Evolutionary conservation across 2,797 vertebrate species (phyloP).

Genomic region (Masticophis lateralis): DNA sequence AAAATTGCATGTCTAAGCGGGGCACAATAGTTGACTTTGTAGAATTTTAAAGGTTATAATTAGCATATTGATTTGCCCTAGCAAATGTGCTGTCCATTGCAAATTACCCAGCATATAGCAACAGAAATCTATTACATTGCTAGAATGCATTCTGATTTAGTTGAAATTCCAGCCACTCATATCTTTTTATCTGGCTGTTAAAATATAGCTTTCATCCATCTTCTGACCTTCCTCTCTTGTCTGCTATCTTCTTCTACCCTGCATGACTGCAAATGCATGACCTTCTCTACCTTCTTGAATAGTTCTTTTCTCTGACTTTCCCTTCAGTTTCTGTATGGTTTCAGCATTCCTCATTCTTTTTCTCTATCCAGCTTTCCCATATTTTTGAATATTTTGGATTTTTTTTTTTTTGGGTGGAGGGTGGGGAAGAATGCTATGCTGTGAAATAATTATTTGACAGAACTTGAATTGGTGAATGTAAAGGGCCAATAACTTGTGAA

Average conservation of each 20-base stretch:
- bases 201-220: not conserved
- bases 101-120: not conserved
- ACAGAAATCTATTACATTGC: not conserved
- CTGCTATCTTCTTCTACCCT: not conserved
- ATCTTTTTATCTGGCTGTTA: not conserved
- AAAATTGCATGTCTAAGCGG: not conserved
- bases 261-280: not conserved
- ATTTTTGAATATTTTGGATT: not conserved
- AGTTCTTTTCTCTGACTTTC: not conserved
- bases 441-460: not conserved
- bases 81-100: not conserved
- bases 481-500: not conserved
- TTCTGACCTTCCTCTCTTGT: not conserved
- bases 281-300: not conserved
- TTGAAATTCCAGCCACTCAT: not conserved
- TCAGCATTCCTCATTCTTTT: not conserved
- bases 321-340: not conserved
- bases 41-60: not conserved
- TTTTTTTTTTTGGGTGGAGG: not conserved
- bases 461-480: not conserved
- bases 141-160: not conserved
- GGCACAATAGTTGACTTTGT: not conserved
- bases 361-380: not conserved
- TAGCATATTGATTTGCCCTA: not conserved
- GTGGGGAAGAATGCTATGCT: not conserved